Percentiles rank a stretch among this genome's conserved stretches.
These are phyloP conservation scores for Oxyteleia sp. DNA, from an alignment of 2,888 invertebrate species.

Conservation along the genomic window DNA sequence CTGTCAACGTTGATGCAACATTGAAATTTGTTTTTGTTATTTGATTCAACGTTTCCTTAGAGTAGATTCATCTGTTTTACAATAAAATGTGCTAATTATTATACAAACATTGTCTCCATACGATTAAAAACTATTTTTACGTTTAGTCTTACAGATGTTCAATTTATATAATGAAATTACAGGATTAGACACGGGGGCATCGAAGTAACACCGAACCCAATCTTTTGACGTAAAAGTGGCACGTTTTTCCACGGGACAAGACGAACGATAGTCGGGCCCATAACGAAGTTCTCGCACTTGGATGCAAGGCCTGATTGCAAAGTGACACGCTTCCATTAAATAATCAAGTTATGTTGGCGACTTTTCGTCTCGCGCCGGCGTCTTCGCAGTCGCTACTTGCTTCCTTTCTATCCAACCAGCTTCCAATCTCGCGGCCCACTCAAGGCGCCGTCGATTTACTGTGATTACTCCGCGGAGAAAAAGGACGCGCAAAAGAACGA, in stretches of 20 bases:
- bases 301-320: constrained; percentile 79
- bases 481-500: constrained; percentile 65
- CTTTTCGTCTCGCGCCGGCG: constrained; percentile 74
- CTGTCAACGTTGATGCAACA: too few relatives aligned
- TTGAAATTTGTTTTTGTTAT: too few relatives aligned
- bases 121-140: too few relatives aligned
- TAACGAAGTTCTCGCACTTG: constrained; percentile 83
- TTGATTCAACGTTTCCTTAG: too few relatives aligned
- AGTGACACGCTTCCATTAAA: constrained; percentile 83
- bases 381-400: constrained; percentile 68
- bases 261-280: constrained; percentile 62
- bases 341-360: constrained; percentile 85
- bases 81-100: too few relatives aligned
- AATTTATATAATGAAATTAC: too few relatives aligned
- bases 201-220: constrained; percentile 9
- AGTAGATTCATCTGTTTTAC: too few relatives aligned
- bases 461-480: constrained; percentile 81
- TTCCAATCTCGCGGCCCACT: constrained; percentile 79
- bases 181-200: too few relatives aligned
- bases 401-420: constrained; percentile 62
- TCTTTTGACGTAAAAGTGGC: constrained; percentile 26
- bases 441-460: constrained; percentile 81
- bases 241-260: constrained; percentile 39
- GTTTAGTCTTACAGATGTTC: too few relatives aligned
- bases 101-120: too few relatives aligned